These are phyloP conservation scores for Nesogale talazaci DNA, from an alignment of 2,113 vertebrate species.

Conservation along the genomic window DNA sequence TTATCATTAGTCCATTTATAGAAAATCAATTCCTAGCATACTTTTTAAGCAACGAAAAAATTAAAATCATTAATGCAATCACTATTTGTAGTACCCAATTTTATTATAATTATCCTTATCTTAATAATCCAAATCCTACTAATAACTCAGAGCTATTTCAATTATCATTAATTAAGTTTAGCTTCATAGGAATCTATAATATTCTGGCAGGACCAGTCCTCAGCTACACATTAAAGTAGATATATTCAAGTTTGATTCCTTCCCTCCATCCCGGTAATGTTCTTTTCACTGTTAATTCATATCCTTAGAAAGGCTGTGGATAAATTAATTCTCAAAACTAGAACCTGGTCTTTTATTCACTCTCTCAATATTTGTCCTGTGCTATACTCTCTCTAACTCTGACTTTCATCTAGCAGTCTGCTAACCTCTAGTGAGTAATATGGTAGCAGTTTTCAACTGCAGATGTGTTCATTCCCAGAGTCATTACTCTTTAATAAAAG, in stretches of 20 bases:
- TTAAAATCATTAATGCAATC: conserved; percentile 70
- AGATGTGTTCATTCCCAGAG: neutral
- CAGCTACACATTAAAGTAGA: neutral
- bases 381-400: neutral
- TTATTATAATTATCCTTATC: conserved; percentile 77
- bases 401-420: neutral
- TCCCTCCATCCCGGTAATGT: neutral
- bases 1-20: conserved; percentile 58
- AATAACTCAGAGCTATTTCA: conserved; percentile 67
- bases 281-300: neutral
- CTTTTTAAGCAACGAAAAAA: conserved; percentile 67
- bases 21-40: conserved; percentile 65
- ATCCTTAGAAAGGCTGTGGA: neutral
- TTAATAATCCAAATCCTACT: conserved; percentile 74
- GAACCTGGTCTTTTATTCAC: too few relatives aligned
- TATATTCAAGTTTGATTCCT: neutral
- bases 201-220: neutral
- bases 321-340: neutral
- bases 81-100: conserved; percentile 67
- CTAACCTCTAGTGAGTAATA: neutral
- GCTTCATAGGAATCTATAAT: conserved; percentile 52
- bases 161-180: conserved; percentile 72
- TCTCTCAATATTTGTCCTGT: neutral
- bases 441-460: neutral
- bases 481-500: neutral